Conservation (phyloP, 2,888 invertebrate species). For the Adelphocoris suturalis region DNA sequence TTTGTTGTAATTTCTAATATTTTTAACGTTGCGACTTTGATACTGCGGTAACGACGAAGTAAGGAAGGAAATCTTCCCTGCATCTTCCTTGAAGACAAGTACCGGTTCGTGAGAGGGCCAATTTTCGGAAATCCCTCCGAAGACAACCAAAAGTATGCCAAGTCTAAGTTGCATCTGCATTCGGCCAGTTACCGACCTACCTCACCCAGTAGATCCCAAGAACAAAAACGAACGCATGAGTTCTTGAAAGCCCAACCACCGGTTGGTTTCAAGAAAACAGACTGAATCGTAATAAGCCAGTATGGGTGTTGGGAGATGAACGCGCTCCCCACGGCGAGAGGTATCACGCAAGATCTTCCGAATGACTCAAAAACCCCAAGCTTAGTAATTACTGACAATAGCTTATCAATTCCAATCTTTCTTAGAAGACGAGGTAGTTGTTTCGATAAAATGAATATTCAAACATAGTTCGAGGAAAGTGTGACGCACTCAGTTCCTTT, state of each 20-base stretch:
- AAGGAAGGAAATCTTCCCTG: too few species aligned
- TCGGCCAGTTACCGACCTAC: background rate
- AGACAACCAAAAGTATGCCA: too few species aligned
- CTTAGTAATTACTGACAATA: slow-evolving; percentile 24
- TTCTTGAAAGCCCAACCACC: slow-evolving; percentile 3
- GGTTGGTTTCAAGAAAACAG: background rate
- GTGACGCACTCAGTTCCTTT: background rate
- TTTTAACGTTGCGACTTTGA: too few species aligned
- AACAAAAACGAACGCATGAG: background rate
- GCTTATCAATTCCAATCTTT: slow-evolving; percentile 15
- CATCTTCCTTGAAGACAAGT: too few species aligned
- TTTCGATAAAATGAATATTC: background rate
- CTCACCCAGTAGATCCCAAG: background rate
- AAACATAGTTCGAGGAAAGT: background rate
- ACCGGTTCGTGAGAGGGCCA: too few species aligned
- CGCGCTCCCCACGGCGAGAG: slow-evolving; percentile 1
- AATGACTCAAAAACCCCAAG: slow-evolving; percentile 23
- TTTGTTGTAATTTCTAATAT: too few species aligned
- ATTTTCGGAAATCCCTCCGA: too few species aligned
- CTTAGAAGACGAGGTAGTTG: background rate
- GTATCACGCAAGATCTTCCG: background rate
- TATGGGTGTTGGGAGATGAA: background rate
- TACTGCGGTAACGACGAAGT: too few species aligned
- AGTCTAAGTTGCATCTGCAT: too few species aligned
- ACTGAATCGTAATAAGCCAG: slow-evolving; percentile 13